A percentile compares a stretch with the other conserved stretches of the same genome.
Evolutionary conservation across 2,113 vertebrate genomes (phyloP).

Genomic region (Megaleporinus macrocephalus): DNA sequence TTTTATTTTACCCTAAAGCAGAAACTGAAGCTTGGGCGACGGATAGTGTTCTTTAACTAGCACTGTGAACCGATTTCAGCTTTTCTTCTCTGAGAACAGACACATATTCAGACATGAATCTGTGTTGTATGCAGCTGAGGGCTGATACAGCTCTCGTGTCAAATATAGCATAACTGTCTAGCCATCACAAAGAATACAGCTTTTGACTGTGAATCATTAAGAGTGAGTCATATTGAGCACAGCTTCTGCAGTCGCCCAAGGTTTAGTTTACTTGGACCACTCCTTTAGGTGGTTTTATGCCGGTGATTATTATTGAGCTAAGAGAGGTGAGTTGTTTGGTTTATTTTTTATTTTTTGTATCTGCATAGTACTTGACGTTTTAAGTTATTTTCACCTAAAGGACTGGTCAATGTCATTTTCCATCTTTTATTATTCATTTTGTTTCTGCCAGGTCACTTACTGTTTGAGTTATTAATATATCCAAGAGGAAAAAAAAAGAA

Average conservation of each 20-base stretch:
- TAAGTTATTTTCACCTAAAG: constrained; percentile 86
- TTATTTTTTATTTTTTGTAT: constrained; percentile 5
- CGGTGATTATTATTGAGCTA: constrained; percentile 17
- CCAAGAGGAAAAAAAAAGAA: constrained; percentile 50
- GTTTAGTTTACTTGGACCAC: constrained; percentile 93
- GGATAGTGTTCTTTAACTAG: constrained; percentile 2
- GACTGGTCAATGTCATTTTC: constrained; percentile 86
- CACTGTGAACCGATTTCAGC: neutral
- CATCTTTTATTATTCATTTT: constrained; percentile 66
- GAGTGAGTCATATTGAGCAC: constrained; percentile 46
- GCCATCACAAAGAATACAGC: neutral
- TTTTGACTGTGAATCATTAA: constrained; percentile 20
- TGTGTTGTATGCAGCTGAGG: neutral
- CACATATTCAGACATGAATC: constrained; percentile 2
- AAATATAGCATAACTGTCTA: neutral
- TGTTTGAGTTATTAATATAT: constrained; percentile 80
- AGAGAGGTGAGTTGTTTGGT: neutral
- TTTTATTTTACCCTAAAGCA: constrained; percentile 99
- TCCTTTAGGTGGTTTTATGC: constrained; percentile 91
- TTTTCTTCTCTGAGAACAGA: constrained; percentile 4
- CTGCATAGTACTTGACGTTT: neutral
- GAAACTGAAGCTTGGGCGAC: constrained; percentile 94
- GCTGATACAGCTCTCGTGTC: neutral
- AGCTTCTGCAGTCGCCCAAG: constrained; percentile 84
- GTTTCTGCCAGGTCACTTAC: constrained; percentile 93